Conservation (phyloP, 2,888 invertebrate genomes). For the Metacarcinus magister region DNA sequence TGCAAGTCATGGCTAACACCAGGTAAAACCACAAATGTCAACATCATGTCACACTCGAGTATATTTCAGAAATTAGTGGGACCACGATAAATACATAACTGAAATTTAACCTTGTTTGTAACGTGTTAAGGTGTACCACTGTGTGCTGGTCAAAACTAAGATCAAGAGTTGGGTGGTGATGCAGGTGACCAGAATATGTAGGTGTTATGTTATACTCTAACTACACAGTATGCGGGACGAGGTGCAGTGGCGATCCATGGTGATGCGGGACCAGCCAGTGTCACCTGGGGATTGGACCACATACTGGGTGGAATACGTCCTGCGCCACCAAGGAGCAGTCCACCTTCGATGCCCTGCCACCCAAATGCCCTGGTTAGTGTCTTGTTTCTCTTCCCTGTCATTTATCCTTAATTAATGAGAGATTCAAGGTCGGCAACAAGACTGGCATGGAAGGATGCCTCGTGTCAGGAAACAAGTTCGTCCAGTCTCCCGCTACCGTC, state of each 20-base stretch:
- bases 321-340: conserved; percentile 84
- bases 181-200: conserved; percentile 83
- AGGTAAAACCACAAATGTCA: not conserved
- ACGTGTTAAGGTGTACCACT: too few relatives aligned
- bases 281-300: conserved; percentile 84
- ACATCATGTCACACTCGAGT: too few relatives aligned
- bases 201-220: not conserved
- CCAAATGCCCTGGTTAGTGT: conserved; percentile 65
- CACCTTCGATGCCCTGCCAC: conserved; percentile 83
- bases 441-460: too few relatives aligned
- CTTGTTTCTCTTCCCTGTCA: not conserved
- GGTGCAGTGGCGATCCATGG: conserved; percentile 58
- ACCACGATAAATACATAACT: too few relatives aligned
- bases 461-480: too few relatives aligned
- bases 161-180: not conserved
- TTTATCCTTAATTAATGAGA: too few relatives aligned
- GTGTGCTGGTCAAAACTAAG: not conserved
- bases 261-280: conserved; percentile 83
- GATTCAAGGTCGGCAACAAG: too few relatives aligned
- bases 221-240: conserved; percentile 85
- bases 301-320: conserved; percentile 84
- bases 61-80: too few relatives aligned
- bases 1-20: conserved; percentile 44
- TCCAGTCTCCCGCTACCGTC: too few relatives aligned
- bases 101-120: too few relatives aligned